phyloP scores from a whole-genome alignment of 2,888 invertebrate species.

The Colostygia pectinataria region DNA sequence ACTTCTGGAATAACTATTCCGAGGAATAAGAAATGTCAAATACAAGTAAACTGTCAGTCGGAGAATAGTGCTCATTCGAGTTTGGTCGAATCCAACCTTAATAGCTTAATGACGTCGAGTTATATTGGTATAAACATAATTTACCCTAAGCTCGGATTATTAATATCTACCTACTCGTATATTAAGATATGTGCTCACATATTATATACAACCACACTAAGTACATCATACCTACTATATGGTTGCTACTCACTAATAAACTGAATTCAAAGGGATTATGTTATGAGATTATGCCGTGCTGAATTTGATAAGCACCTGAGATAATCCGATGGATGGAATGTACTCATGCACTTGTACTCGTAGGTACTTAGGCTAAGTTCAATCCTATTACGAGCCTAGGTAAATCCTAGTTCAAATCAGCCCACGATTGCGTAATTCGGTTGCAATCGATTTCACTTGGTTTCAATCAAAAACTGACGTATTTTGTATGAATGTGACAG shows the following conservation, averaged over 20 bases:
- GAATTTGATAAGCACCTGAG: slow-evolving; percentile 15
- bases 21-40: too few relatives aligned
- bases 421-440: too few relatives aligned
- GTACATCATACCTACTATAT: slow-evolving; percentile 5
- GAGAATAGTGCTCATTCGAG: too few relatives aligned
- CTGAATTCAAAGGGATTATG: slow-evolving; percentile 26
- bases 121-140: not conserved
- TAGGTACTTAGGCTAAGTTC: not conserved
- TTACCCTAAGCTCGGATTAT: slow-evolving; percentile 1
- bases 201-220: not conserved
- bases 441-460: too few relatives aligned
- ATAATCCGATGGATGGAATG: slow-evolving; percentile 9
- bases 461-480: too few relatives aligned
- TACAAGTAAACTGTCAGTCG: too few relatives aligned
- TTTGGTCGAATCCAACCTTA: too few relatives aligned
- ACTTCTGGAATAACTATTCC: too few relatives aligned
- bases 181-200: too few relatives aligned
- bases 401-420: too few relatives aligned
- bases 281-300: slow-evolving; percentile 25
- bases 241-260: slow-evolving; percentile 17
- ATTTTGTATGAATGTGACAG: too few relatives aligned
- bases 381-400: not conserved
- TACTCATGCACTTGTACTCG: not conserved
- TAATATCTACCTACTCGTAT: not conserved
- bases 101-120: too few relatives aligned